Percentiles rank a stretch among this genome's conserved stretches.
phyloP scores from a whole-genome alignment of 2,113 vertebrate species.

The Hemiscyllium ocellatum region DNA sequence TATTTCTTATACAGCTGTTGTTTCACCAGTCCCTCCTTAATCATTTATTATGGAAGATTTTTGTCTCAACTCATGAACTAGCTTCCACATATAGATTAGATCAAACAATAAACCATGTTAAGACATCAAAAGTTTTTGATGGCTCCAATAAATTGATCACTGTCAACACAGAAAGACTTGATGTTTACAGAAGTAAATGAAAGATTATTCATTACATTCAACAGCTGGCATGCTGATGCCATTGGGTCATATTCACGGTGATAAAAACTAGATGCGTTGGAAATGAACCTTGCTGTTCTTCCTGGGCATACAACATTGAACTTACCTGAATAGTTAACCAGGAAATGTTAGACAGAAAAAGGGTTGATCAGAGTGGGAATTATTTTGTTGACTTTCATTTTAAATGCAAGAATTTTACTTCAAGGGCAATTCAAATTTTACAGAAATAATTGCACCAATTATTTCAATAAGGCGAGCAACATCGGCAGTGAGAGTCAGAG shows the following conservation, averaged over 20 bases:
- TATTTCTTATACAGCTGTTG: neutral
- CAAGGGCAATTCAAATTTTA: neutral
- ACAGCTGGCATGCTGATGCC: neutral
- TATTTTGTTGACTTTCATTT: neutral
- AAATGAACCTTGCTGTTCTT: neutral
- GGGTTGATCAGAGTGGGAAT: neutral
- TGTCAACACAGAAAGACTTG: neutral
- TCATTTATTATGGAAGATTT: neutral
- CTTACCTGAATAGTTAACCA: too few relatives aligned
- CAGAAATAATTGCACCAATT: neutral
- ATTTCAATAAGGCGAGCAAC: neutral
- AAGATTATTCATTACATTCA: constrained; percentile 31
- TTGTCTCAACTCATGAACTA: neutral
- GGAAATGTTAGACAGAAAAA: neutral
- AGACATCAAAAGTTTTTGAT: neutral
- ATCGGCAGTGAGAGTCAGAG: too few relatives aligned
- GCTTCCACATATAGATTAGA: neutral
- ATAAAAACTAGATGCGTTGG: neutral
- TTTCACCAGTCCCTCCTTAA: neutral
- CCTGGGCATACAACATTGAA: neutral
- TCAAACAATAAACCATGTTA: neutral
- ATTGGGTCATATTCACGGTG: neutral
- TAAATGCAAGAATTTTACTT: neutral
- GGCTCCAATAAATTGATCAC: neutral
- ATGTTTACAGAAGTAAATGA: neutral